Base-by-base conservation (phyloP, 1,140 invertebrate genomes). In the Propsilocerus akamusi region DNA sequence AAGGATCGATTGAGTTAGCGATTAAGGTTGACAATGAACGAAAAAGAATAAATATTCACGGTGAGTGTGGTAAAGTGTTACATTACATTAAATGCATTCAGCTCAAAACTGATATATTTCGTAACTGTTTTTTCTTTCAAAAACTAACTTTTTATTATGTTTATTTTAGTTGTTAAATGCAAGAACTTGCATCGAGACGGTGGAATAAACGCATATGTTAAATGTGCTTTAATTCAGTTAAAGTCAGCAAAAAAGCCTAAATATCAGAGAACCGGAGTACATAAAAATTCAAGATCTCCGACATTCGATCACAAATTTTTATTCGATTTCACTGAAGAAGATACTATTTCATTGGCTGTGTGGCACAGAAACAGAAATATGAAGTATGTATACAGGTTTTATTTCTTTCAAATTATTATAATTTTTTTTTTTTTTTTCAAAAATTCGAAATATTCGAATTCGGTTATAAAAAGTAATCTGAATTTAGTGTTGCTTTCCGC, bases 341-440 rank as follows among this genome's bases (percentile, higher is more conserved):
- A 20, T 28, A 46, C 52, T 6, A 60, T 72, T 22, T 63, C 68
- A 53, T 53, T 72, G 50, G 68, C 70, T 47, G 69, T 71, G 25
- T 72, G 70, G 70, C 70, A 72, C 60, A 59, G 70, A 53, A 68
- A 72, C 57, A 60, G 70, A 30, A 64, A 60, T 54, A 60, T 63
- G 54, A 72, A 69, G 70, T 72, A 65, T 65, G 63, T 65, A 63
- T 23, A 28, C 14, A 14, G 46, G 12, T 24, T 20, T 37, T 26
- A 7, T 48, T 24, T 17, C 10, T 48, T 23, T 23, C 20, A 48
- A 10, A 6, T 5, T 24, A 24, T 24, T 10, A 6, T 48, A 8
- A 24, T 5, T 48, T 8, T 10, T 48, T 8, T 48, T 24, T 24
- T 6, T 23, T 48, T 10, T 5, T 24, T 23, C 5, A 10, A 23